Conservation (phyloP, 2,113 vertebrate species). For the Hassar affinis region DNA sequence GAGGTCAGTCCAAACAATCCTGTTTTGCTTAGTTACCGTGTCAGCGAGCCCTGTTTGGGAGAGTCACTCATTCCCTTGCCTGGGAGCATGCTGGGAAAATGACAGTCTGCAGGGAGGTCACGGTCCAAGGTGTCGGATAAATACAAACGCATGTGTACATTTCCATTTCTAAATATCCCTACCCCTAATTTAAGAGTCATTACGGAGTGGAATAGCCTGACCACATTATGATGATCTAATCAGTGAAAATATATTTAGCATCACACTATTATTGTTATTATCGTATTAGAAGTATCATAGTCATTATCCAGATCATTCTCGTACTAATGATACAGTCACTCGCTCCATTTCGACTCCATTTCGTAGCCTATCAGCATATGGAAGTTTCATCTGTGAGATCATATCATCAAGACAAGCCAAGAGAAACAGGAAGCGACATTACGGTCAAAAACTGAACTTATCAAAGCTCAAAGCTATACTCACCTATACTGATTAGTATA, state of each 20-base stretch:
- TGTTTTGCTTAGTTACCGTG: conserved; percentile 68
- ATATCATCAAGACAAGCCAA: background rate
- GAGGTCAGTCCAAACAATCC: conserved; percentile 69
- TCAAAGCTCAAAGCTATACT: background rate
- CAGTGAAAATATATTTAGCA: conserved; percentile 5
- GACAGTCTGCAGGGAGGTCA: background rate
- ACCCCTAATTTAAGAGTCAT: background rate
- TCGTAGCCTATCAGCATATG: background rate
- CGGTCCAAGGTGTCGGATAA: conserved; percentile 4
- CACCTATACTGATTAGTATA: background rate
- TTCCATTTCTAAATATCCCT: conserved; percentile 10
- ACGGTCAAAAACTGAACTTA: background rate
- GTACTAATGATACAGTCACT: background rate
- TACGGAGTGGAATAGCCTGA: background rate
- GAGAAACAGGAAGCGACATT: background rate
- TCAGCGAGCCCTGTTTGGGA: conserved; percentile 51
- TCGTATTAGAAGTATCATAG: conserved; percentile 3
- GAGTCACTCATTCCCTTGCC: conserved; percentile 58
- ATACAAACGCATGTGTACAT: background rate
- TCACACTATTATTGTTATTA: background rate
- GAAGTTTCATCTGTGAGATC: background rate
- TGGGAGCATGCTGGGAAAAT: conserved; percentile 37
- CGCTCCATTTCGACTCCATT: background rate
- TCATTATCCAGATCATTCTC: background rate
- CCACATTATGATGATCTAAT: conserved; percentile 7